Conservation (phyloP, 1,140 invertebrate genomes). For the Aphelenchoides avenae region DNA sequence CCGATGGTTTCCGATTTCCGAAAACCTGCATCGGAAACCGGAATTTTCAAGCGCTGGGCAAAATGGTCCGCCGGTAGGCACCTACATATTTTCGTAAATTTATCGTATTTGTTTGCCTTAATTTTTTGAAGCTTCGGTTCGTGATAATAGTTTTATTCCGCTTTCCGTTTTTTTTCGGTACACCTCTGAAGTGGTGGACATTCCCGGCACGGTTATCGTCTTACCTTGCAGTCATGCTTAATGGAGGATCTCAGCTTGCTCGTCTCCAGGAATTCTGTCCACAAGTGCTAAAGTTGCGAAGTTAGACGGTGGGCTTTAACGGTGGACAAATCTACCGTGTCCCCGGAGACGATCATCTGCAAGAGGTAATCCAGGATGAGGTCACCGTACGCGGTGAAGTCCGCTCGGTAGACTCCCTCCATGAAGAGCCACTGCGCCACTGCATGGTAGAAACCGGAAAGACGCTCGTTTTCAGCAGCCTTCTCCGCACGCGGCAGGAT, state of each 20-base stretch:
- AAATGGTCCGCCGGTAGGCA: no score
- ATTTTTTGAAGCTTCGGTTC: no score
- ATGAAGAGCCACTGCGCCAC: slow-evolving; percentile 22
- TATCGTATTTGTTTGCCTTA: no score
- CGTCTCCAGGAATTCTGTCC: slow-evolving; percentile 37
- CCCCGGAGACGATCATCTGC: slow-evolving; percentile 31
- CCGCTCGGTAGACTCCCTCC: not conserved
- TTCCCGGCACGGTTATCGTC: no score
- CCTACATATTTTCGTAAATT: no score
- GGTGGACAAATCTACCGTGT: slow-evolving; percentile 9
- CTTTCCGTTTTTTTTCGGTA: no score
- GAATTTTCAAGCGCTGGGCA: no score
- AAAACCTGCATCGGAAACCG: no score
- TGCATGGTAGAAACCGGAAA: slow-evolving; percentile 21
- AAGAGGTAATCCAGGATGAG: slow-evolving; percentile 34
- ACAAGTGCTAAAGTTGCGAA: slow-evolving; percentile 27
- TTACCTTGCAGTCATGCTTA: no score
- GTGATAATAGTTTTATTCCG: no score
- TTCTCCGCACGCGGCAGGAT: slow-evolving; percentile 13
- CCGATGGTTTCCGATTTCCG: no score
- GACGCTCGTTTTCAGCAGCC: not conserved
- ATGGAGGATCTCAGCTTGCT: slow-evolving; percentile 16
- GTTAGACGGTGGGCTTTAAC: slow-evolving; percentile 6
- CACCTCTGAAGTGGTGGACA: no score
- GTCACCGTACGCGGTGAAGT: slow-evolving; percentile 9